phyloP scores from a whole-genome alignment of 2,797 vertebrate genomes.

The Periparus ater region DNA sequence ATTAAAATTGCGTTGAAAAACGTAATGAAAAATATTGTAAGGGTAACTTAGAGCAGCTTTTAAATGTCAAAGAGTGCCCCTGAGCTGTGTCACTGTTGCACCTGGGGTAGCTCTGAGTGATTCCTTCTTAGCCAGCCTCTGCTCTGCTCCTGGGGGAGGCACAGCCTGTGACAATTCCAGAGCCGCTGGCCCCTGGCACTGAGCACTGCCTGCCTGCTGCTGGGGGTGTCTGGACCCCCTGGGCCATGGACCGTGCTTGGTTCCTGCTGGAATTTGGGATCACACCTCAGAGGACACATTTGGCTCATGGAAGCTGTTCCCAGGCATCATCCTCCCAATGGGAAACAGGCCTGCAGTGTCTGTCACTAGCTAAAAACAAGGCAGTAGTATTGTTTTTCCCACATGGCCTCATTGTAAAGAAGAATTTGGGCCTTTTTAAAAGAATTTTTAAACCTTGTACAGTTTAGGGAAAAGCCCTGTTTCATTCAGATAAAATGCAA shows the following conservation, averaged over 20 bases:
- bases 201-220: not conserved
- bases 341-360: not conserved
- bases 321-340: rapidly evolving
- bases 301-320: not conserved
- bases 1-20: not conserved
- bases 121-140: not conserved
- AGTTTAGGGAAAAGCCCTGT: not conserved
- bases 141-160: not conserved
- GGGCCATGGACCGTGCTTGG: not conserved
- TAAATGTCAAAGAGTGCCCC: not conserved
- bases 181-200: not conserved
- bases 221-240: too few relatives aligned
- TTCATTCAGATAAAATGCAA: not conserved
- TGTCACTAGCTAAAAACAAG: not conserved
- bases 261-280: not conserved
- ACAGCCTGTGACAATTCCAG: not conserved
- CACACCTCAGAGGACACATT: not conserved
- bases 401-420: not conserved
- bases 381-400: not conserved
- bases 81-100: not conserved
- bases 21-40: not conserved
- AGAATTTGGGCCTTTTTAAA: not conserved
- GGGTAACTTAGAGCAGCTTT: not conserved
- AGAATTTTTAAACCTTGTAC: too few relatives aligned
- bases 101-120: not conserved